phyloP scores from a whole-genome alignment of 2,888 invertebrate genomes.

The Drosophila lacicola region DNA sequence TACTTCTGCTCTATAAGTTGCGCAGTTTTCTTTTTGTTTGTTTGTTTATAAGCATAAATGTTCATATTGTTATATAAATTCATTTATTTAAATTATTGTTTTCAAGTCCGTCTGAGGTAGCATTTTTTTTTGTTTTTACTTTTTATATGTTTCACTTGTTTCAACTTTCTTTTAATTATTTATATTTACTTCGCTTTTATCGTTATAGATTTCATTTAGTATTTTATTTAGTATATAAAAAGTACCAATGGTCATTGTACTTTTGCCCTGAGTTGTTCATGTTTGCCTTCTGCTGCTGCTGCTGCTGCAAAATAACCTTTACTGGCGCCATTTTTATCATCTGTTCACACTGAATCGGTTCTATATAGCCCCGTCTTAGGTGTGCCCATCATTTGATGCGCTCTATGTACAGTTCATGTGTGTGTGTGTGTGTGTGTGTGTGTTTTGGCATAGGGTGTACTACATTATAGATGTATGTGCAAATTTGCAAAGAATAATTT shows the following conservation, averaged over 20 bases:
- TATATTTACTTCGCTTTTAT: slow-evolving; percentile 29
- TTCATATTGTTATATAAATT: slow-evolving; percentile 65
- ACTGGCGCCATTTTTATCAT: slow-evolving; percentile 67
- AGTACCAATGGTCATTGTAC: slow-evolving; percentile 84
- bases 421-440: slow-evolving; percentile 16
- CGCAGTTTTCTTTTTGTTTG: slow-evolving; percentile 21
- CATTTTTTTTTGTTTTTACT: slow-evolving; percentile 37
- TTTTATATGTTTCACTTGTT: slow-evolving; percentile 52
- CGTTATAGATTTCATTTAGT: slow-evolving; percentile 44
- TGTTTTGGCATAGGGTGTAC: slow-evolving; percentile 46
- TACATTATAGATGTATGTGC: slow-evolving; percentile 22
- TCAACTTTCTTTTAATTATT: slow-evolving; percentile 27
- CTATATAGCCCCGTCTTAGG: slow-evolving; percentile 25
- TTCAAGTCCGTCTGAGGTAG: slow-evolving; percentile 83
- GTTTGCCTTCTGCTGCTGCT: slow-evolving; percentile 45
- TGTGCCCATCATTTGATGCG: slow-evolving; percentile 19
- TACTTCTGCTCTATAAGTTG: slow-evolving; percentile 55
- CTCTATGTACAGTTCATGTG: slow-evolving; percentile 60
- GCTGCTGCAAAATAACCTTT: slow-evolving; percentile 49
- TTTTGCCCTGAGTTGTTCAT: slow-evolving; percentile 85
- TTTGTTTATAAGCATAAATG: slow-evolving; percentile 45
- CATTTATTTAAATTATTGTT: slow-evolving; percentile 82
- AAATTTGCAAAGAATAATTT: not conserved
- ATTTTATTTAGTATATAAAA: slow-evolving; percentile 59
- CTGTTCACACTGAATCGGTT: slow-evolving; percentile 29